Evolutionary conservation across 2,888 invertebrate species (phyloP).

Genomic region (Seira sanloemensis): DNA sequence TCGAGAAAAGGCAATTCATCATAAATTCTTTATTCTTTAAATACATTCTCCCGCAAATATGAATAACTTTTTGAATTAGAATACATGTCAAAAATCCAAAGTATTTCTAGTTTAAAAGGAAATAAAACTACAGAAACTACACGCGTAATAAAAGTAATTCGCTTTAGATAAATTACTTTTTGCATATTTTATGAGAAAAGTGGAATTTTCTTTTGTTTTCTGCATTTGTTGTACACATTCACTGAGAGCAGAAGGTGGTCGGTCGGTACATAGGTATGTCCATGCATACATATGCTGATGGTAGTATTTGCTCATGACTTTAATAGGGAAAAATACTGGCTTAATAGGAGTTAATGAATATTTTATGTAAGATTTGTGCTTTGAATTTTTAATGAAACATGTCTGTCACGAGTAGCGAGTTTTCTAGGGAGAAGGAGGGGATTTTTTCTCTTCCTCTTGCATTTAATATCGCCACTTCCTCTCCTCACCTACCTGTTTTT

Average conservation of each 20-base stretch:
- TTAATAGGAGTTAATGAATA: constrained; percentile 34
- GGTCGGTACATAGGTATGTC: too few relatives aligned
- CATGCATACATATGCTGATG: too few relatives aligned
- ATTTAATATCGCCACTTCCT: constrained; percentile 27
- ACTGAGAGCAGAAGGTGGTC: too few relatives aligned
- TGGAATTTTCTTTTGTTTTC: not conserved
- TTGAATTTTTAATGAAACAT: constrained; percentile 59
- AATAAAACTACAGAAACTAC: too few relatives aligned
- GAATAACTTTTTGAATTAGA: too few relatives aligned
- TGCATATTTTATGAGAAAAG: not conserved
- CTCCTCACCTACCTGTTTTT: constrained; percentile 5
- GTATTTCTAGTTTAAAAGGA: not conserved
- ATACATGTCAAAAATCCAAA: too few relatives aligned
- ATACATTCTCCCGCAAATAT: not conserved
- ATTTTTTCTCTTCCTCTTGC: not conserved
- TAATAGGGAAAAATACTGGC: constrained; percentile 1
- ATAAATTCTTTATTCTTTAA: too few relatives aligned
- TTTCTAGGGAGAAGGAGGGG: not conserved
- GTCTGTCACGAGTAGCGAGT: constrained; percentile 31
- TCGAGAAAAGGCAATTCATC: not conserved
- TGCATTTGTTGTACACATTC: not conserved
- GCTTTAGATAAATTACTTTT: not conserved
- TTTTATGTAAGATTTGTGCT: constrained; percentile 60
- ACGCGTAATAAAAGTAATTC: too few relatives aligned
- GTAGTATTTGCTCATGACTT: not conserved